phyloP scores from a whole-genome alignment of 2,888 invertebrate species.

The Noctua fimbriata region DNA sequence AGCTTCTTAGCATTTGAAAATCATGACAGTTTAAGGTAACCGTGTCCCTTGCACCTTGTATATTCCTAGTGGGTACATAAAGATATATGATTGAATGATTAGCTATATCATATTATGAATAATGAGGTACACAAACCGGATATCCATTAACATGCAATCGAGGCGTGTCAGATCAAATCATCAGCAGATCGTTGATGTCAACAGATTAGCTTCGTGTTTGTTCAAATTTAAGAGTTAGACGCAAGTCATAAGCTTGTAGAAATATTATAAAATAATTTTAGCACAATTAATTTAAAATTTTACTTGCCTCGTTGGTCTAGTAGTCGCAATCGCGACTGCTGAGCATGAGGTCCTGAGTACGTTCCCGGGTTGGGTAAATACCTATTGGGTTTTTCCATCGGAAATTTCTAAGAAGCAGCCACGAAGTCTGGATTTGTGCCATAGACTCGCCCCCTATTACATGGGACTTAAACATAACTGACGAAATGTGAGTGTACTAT shows the following conservation, averaged over 20 bases:
- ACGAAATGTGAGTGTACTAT: too few species aligned
- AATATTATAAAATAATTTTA: not conserved
- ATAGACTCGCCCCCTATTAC: too few species aligned
- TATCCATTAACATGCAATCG: slow-evolving; percentile 65
- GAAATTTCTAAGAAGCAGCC: too few species aligned
- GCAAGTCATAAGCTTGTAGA: slow-evolving; percentile 33
- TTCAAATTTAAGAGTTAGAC: slow-evolving; percentile 53
- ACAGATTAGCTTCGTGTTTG: slow-evolving; percentile 78
- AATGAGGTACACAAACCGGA: slow-evolving; percentile 46
- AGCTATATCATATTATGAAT: slow-evolving; percentile 36
- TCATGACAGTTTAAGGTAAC: too few species aligned
- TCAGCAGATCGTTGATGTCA: slow-evolving; percentile 76
- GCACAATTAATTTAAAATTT: not conserved
- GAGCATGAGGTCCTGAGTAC: too few species aligned
- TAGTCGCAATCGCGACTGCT: not conserved
- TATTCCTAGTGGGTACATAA: not conserved
- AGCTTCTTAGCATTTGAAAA: too few species aligned
- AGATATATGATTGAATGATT: not conserved
- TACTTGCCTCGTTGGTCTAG: not conserved
- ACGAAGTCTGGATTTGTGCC: too few species aligned
- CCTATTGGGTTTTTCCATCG: too few species aligned
- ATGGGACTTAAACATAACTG: too few species aligned
- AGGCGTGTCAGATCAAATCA: slow-evolving; percentile 79
- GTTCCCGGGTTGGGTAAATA: too few species aligned
- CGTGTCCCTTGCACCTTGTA: too few species aligned